These are phyloP conservation scores for Mus spretus DNA, from an alignment of 2,797 vertebrate species.

Conservation along the genomic window DNA sequence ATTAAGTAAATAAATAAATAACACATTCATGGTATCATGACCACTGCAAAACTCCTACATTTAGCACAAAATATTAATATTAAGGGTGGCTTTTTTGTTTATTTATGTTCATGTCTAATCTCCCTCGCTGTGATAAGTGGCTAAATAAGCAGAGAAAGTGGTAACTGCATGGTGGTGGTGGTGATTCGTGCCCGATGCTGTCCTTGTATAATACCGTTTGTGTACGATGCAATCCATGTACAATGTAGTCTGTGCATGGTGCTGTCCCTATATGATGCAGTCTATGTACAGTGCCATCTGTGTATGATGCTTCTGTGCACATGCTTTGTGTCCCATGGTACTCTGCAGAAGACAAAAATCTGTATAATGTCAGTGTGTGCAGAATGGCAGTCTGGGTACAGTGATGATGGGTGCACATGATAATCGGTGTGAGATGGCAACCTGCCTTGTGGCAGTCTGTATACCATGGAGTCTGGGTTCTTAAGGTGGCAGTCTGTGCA, in stretches of 20 bases:
- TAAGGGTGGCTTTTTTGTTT: background rate
- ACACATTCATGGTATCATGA: background rate
- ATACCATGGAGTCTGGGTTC: background rate
- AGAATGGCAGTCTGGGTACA: background rate
- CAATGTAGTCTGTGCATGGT: background rate
- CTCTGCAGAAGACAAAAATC: background rate
- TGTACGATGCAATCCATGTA: background rate
- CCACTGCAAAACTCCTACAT: slow-evolving; percentile 43
- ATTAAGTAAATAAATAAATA: background rate
- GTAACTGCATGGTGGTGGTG: background rate
- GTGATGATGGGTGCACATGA: too few species aligned
- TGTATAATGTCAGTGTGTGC: background rate
- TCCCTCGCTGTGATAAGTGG: background rate
- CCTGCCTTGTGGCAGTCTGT: background rate
- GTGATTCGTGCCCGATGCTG: background rate
- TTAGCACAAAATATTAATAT: background rate
- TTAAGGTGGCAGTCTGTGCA: too few species aligned
- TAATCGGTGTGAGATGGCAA: background rate
- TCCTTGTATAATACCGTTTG: too few species aligned
- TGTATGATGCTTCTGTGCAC: background rate
- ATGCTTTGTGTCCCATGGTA: background rate
- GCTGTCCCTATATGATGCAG: background rate
- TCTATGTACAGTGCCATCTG: background rate
- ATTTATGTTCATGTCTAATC: background rate
- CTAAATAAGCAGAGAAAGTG: background rate